Base-by-base conservation (phyloP, 2,888 invertebrate species). In the Gryllus longicercus region DNA sequence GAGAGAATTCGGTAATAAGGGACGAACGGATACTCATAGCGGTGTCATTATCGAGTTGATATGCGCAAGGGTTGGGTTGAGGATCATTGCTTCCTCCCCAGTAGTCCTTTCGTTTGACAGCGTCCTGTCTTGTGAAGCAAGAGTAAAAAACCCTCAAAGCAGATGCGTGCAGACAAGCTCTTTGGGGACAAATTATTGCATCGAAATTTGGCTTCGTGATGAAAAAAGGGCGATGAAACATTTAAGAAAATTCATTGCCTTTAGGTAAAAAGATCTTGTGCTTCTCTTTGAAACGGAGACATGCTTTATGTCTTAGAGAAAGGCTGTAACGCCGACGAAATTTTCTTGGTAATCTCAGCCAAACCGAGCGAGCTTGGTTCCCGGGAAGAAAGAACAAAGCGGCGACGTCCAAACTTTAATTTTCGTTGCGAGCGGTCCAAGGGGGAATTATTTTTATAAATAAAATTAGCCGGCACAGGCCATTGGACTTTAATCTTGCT, bases 241-340 rank as follows among this genome's bases (percentile, higher is more conserved):
- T 63, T 63, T 14, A 63, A 63, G n/a, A 63, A 63, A 63, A 63
- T 63, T 18, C 63, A 63, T n/a, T 63, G 63, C 63, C 63, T 63
- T 14, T 63, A 63, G 63, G 63, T 63, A 63, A 63, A 63, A 63
- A 18, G 63, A 63, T 8, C 8, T 38, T 38, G 38, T 38, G 38
- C n/a, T 63, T n/a, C n/a, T 63, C 63, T 63, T 63, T 63, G 63
- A 63, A 63, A 63, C 63, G 38, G 38, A 63, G 63, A 63, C 63
- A 63, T 18, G 63, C 63, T 63, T 63, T n/a, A 63, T 63, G n/a
- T 63, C 63, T 63, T 63, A 63, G n/a, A n/a, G 63, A 11, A 63
- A 63, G 8, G 63, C 14, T 63, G 14, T 4, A 63, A 18, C n/a
- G n/a, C n/a, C 16, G n/a, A 8, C 14, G 63, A 63, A 63, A 63